Evolutionary conservation across 2,888 invertebrate species (phyloP).

Genomic region (Hydroisotoma schaefferi): DNA sequence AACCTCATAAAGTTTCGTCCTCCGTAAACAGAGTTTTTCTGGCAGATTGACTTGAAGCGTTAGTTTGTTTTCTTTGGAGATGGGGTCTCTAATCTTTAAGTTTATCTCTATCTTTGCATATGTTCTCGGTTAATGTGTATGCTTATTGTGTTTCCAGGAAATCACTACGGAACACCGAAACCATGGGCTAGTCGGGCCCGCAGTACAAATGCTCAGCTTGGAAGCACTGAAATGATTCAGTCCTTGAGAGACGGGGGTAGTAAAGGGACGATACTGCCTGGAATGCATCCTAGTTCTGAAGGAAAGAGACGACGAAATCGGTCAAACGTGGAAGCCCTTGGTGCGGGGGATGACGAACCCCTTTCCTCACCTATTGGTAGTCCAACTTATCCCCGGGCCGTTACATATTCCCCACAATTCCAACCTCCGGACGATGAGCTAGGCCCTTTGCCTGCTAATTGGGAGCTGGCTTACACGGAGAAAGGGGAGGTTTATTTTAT

Average conservation of each 20-base stretch:
- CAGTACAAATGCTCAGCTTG: conserved; percentile 22
- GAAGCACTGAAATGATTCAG: conserved; percentile 20
- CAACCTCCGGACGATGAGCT: conserved; percentile 57
- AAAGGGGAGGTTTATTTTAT: conserved; percentile 97
- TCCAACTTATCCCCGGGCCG: neutral
- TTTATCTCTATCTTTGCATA: too few relatives aligned
- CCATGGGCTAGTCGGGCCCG: conserved; percentile 51
- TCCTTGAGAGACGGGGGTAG: conserved; percentile 26
- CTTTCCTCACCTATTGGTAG: conserved; percentile 25
- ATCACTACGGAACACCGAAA: conserved; percentile 62
- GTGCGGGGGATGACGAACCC: conserved; percentile 50
- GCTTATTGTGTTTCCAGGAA: conserved; percentile 52
- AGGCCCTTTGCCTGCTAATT: conserved; percentile 89
- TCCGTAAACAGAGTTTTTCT: neutral
- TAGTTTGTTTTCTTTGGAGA: conserved; percentile 11
- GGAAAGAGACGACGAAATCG: conserved; percentile 58
- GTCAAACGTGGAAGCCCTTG: conserved; percentile 58
- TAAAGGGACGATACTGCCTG: conserved; percentile 53
- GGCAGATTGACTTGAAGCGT: neutral
- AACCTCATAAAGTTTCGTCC: neutral
- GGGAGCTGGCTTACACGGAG: conserved; percentile 97
- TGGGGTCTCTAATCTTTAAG: neutral
- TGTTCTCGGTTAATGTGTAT: too few relatives aligned
- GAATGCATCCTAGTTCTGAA: conserved; percentile 57
- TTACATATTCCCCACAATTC: conserved; percentile 21